These are phyloP conservation scores for Drosophila orosa DNA, from an alignment of 1,140 invertebrate species.

Conservation along the genomic window DNA sequence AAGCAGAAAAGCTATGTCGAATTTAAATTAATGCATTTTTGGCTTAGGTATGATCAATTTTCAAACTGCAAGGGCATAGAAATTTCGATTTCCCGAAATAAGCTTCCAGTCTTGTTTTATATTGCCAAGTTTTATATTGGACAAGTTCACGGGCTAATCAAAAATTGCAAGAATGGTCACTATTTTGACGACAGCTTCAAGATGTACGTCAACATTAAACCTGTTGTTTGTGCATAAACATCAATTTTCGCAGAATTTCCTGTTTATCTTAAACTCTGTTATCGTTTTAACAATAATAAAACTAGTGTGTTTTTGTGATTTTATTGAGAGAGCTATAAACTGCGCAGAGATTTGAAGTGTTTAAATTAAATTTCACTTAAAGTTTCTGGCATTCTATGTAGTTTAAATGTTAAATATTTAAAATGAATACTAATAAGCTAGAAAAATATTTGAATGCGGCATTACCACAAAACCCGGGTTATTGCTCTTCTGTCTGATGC, in stretches of 20 bases:
- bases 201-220: not conserved
- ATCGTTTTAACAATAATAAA: constrained; percentile 1
- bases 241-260: constrained; percentile 6
- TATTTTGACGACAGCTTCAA: constrained; percentile 1
- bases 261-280: not conserved
- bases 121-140: too few relatives aligned
- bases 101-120: too few relatives aligned
- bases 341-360: not conserved
- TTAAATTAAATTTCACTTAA: not conserved
- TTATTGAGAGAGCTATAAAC: not conserved
- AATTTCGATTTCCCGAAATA: too few relatives aligned
- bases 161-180: not conserved
- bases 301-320: not conserved
- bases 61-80: too few relatives aligned
- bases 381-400: not conserved
- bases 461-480: not conserved
- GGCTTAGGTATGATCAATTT: too few relatives aligned
- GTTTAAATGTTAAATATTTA: too few relatives aligned
- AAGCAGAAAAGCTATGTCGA: too few relatives aligned
- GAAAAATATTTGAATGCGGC: not conserved
- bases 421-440: not conserved
- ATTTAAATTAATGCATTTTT: too few relatives aligned
- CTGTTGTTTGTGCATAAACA: constrained; percentile 1
- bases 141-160: not conserved
- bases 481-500: not conserved